These are phyloP conservation scores for Acronicta leporina DNA, from an alignment of 2,888 invertebrate genomes.

Conservation along the genomic window DNA sequence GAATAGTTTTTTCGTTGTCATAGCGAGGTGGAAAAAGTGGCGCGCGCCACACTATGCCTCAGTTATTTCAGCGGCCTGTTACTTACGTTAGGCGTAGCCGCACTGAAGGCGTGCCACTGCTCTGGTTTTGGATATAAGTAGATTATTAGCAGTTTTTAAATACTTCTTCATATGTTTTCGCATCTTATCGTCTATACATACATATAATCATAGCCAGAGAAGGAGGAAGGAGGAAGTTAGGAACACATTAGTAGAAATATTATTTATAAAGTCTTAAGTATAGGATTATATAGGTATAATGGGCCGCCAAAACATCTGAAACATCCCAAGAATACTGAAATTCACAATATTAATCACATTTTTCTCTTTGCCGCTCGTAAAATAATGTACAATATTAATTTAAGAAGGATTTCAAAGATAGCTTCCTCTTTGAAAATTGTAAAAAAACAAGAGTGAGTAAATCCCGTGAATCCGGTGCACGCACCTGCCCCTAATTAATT, in stretches of 20 bases:
- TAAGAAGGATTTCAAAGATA: constrained; percentile 33
- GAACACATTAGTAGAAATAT: not conserved
- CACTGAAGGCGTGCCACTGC: not conserved
- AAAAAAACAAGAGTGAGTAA: constrained; percentile 40
- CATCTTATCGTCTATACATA: too few species aligned
- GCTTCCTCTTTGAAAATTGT: constrained; percentile 35
- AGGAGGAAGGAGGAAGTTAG: too few species aligned
- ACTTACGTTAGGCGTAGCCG: constrained; percentile 9
- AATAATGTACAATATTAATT: constrained; percentile 39
- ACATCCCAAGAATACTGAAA: not conserved
- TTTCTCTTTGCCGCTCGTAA: constrained; percentile 9
- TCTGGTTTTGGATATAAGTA: too few species aligned
- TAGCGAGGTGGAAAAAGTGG: constrained; percentile 17
- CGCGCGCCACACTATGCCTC: constrained; percentile 17
- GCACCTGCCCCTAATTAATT: constrained; percentile 65
- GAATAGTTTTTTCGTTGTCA: constrained; percentile 38
- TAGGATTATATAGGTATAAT: not conserved
- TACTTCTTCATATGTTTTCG: too few species aligned
- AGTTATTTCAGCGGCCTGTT: constrained; percentile 28
- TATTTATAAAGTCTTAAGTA: not conserved
- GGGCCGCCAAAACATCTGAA: not conserved
- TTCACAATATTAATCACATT: constrained; percentile 8
- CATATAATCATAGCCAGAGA: too few species aligned
- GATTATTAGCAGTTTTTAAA: too few species aligned
- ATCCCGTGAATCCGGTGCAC: constrained; percentile 42